Conservation (phyloP, 92 coral and sea anemone species). For the Heteractis magnifica region DNA sequence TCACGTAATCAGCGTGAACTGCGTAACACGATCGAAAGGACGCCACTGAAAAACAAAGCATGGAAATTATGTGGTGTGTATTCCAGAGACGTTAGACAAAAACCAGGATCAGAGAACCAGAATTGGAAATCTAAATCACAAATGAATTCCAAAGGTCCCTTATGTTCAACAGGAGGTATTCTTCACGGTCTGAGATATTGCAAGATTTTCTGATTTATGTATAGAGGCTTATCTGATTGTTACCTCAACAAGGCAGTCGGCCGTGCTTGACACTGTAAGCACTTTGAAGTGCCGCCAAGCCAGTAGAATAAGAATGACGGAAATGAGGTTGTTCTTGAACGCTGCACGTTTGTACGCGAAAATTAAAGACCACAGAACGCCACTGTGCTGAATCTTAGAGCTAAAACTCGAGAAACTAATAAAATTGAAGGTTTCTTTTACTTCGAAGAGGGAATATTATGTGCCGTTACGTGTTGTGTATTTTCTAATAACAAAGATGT, state of each 20-base stretch:
- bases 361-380: not conserved
- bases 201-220: not conserved
- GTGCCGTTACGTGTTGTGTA: constrained; percentile 3
- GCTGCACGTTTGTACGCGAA: constrained; percentile 2
- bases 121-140: not conserved
- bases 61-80: not conserved
- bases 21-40: not conserved
- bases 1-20: not conserved
- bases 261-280: not conserved
- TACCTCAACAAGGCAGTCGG: not conserved
- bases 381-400: not conserved
- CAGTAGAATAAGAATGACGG: not conserved
- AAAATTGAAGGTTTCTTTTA: not conserved
- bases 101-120: not conserved
- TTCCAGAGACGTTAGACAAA: not conserved
- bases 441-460: not conserved
- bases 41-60: not conserved
- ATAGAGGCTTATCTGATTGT: constrained; percentile 12
- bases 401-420: not conserved
- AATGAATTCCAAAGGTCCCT: not conserved
- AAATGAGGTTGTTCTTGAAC: not conserved
- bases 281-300: constrained; percentile 28
- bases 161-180: not conserved
- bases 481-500: not conserved
- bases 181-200: constrained; percentile 10